Conservation (phyloP, 2,113 vertebrate genomes). For the Cavia aperea region DNA sequence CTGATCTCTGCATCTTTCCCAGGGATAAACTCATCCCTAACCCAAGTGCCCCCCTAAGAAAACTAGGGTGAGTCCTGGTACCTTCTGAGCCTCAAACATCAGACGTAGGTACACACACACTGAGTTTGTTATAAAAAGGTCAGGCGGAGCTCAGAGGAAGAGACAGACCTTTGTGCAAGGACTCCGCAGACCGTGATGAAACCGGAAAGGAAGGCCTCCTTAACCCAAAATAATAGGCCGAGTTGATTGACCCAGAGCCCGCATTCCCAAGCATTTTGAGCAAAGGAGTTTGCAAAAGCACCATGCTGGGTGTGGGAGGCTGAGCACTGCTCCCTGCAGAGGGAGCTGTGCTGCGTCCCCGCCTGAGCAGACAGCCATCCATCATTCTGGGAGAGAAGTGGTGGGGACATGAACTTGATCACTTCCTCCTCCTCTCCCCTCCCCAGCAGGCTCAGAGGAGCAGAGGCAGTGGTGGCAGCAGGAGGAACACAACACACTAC, state of each 20-base stretch:
- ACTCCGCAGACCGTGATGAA: neutral
- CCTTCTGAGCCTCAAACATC: neutral
- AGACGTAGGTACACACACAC: neutral
- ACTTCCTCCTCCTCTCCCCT: conserved; percentile 1
- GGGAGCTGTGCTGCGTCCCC: neutral
- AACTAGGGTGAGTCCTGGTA: neutral
- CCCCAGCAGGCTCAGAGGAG: neutral
- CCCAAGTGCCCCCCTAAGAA: neutral
- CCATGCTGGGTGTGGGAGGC: conserved; percentile 7
- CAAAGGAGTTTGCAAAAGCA: neutral
- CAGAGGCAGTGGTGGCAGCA: conserved; percentile 31
- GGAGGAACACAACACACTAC: conserved; percentile 32
- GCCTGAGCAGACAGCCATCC: conserved; percentile 46
- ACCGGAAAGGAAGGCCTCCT: neutral
- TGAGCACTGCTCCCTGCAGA: conserved; percentile 38
- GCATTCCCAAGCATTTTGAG: neutral
- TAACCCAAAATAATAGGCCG: neutral
- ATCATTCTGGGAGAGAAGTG: conserved; percentile 17
- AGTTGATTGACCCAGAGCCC: neutral
- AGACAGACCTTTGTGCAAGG: neutral
- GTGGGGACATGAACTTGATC: conserved; percentile 50
- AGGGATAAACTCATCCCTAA: neutral
- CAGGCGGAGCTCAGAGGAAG: neutral
- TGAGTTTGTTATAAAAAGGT: neutral
- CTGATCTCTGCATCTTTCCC: neutral